These are phyloP conservation scores for Ditylenchus weischeri DNA, from an alignment of 2,888 invertebrate species.

Conservation along the genomic window DNA sequence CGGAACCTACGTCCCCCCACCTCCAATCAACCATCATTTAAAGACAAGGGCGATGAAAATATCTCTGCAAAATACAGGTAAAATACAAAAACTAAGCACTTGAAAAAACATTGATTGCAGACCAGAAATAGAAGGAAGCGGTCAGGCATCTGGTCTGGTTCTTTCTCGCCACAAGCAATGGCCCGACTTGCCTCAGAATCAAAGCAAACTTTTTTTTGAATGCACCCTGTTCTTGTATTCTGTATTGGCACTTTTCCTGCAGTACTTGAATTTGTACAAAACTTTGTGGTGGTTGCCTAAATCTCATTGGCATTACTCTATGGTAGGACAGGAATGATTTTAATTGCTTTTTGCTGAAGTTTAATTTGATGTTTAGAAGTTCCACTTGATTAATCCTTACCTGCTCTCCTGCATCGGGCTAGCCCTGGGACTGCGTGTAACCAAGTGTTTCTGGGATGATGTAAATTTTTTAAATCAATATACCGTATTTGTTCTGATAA, in stretches of 20 bases:
- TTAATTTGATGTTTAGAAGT: slow-evolving; percentile 75
- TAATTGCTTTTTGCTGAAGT: no score
- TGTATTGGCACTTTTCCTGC: slow-evolving; percentile 74
- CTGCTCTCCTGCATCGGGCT: slow-evolving; percentile 79
- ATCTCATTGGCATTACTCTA: slow-evolving; percentile 79
- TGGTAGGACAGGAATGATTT: slow-evolving; percentile 68
- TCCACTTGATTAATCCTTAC: slow-evolving; percentile 85
- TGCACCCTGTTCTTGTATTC: slow-evolving; percentile 78
- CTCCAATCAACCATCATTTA: no score
- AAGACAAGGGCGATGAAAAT: no score
- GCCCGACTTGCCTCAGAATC: slow-evolving; percentile 57
- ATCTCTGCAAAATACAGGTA: no score
- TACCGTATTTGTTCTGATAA: no score
- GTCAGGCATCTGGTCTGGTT: not conserved
- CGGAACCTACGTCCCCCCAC: no score
- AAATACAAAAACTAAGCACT: no score
- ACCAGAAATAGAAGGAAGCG: no score
- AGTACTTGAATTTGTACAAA: slow-evolving; percentile 88
- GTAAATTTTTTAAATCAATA: slow-evolving; percentile 45
- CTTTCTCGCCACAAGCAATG: slow-evolving; percentile 27
- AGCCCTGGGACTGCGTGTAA: slow-evolving; percentile 75
- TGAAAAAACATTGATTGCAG: no score
- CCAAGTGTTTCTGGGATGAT: slow-evolving; percentile 66
- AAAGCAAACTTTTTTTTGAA: slow-evolving; percentile 81
- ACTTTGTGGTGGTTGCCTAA: slow-evolving; percentile 96